These are phyloP conservation scores for Upupa epops DNA, from an alignment of 2,113 vertebrate species.

Conservation along the genomic window DNA sequence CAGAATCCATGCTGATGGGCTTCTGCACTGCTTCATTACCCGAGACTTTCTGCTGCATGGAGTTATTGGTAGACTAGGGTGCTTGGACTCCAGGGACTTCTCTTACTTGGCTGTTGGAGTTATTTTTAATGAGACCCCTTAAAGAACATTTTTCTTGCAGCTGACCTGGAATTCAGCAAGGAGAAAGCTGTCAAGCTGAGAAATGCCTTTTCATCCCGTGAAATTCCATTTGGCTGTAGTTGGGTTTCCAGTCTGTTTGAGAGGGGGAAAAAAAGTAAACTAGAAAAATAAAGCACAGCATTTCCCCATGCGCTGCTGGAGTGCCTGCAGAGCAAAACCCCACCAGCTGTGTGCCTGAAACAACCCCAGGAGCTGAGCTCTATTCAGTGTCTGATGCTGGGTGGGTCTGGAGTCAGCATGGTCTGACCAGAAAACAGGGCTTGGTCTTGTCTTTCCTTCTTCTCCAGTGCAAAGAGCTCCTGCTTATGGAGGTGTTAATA, in stretches of 20 bases:
- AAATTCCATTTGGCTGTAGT: slow-evolving; percentile 32
- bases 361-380: neutral
- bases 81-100: neutral
- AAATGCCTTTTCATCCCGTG: neutral
- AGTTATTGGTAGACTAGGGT: neutral
- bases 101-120: neutral
- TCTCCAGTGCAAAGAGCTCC: neutral
- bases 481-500: neutral
- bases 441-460: neutral
- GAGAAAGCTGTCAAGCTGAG: slow-evolving; percentile 7
- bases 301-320: neutral
- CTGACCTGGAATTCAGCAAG: neutral
- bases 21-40: neutral
- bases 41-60: neutral
- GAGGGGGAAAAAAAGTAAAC: neutral
- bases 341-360: neutral
- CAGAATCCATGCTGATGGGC: neutral
- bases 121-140: slow-evolving; percentile 7
- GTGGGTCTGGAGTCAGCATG: neutral
- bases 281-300: neutral
- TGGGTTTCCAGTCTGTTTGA: neutral
- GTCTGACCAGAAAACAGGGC: neutral
- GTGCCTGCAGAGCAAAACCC: neutral
- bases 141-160: neutral
- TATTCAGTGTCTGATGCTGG: neutral